Evolutionary conservation across 2,888 invertebrate genomes (phyloP).

Genomic region (Bimastos eiseni): DNA sequence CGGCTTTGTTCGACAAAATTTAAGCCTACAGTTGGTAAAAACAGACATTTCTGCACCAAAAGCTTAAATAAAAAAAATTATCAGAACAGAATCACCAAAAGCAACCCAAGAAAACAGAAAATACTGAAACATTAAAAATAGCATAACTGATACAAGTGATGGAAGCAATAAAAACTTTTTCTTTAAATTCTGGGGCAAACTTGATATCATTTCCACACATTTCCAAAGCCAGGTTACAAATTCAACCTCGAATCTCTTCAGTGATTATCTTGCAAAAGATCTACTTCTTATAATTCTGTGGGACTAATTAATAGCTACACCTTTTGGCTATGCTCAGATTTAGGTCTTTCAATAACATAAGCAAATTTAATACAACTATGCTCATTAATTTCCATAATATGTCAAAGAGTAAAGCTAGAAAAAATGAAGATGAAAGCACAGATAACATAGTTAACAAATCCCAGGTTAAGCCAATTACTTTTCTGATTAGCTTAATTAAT

Average conservation of each 20-base stretch:
- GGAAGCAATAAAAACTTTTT: not conserved
- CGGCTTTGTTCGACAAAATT: not conserved
- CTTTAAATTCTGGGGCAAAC: not conserved
- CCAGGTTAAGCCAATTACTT: no score
- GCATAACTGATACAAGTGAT: not conserved
- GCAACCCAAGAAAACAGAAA: not conserved
- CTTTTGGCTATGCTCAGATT: not conserved
- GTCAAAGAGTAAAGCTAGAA: no score
- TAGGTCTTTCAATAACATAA: not conserved
- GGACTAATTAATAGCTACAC: not conserved
- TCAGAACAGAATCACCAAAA: not conserved
- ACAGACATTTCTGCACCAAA: not conserved
- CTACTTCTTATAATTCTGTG: not conserved
- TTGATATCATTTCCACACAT: not conserved
- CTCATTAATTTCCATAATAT: not conserved
- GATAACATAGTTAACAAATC: no score
- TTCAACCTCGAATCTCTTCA: not conserved
- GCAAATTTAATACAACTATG: not conserved
- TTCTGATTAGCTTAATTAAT: not conserved
- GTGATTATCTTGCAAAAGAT: not conserved
- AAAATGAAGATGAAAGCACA: no score
- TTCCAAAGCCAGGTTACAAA: not conserved
- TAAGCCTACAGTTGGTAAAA: not conserved
- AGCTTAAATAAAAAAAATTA: not conserved
- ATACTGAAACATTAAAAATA: not conserved